Conservation (phyloP, 2,888 invertebrate species). For the Maniola hyperantus region DNA sequence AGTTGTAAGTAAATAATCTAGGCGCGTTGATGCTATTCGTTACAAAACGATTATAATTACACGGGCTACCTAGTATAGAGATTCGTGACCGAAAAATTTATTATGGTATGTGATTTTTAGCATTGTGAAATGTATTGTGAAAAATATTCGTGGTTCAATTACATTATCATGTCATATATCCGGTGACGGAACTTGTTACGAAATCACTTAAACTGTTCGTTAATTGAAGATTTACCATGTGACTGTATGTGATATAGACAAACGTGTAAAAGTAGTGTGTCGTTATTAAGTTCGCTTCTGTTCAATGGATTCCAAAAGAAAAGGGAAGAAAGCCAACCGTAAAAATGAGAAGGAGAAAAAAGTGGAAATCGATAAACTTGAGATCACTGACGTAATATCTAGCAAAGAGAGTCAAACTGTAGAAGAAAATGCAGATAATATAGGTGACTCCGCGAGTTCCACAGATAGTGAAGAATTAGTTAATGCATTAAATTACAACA, state of each 20-base stretch:
- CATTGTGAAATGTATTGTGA: constrained; percentile 58
- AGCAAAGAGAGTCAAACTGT: constrained; percentile 54
- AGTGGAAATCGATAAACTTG: constrained; percentile 50
- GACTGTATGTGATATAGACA: constrained; percentile 59
- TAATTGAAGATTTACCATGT: constrained; percentile 54
- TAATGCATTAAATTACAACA: constrained; percentile 86
- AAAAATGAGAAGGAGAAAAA: constrained; percentile 77
- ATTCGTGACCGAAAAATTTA: constrained; percentile 41
- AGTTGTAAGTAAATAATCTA: too few species aligned
- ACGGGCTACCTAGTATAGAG: constrained; percentile 2
- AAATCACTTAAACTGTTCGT: constrained; percentile 59
- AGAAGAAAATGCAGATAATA: constrained; percentile 41
- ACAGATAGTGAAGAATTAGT: constrained; percentile 85
- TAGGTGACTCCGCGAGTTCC: constrained; percentile 71
- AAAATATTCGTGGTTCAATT: constrained; percentile 51
- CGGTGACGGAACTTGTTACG: constrained; percentile 62
- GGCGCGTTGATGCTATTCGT: not conserved
- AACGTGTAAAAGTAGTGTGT: constrained; percentile 25
- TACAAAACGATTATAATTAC: not conserved
- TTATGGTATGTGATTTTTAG: constrained; percentile 51
- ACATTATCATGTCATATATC: constrained; percentile 54
- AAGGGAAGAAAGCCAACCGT: constrained; percentile 52
- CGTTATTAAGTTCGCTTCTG: constrained; percentile 20
- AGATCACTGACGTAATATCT: constrained; percentile 47
- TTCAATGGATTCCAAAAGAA: constrained; percentile 67